Evolutionary conservation across 2,113 vertebrate species (phyloP).

Genomic region (Amblyornis subalaris): DNA sequence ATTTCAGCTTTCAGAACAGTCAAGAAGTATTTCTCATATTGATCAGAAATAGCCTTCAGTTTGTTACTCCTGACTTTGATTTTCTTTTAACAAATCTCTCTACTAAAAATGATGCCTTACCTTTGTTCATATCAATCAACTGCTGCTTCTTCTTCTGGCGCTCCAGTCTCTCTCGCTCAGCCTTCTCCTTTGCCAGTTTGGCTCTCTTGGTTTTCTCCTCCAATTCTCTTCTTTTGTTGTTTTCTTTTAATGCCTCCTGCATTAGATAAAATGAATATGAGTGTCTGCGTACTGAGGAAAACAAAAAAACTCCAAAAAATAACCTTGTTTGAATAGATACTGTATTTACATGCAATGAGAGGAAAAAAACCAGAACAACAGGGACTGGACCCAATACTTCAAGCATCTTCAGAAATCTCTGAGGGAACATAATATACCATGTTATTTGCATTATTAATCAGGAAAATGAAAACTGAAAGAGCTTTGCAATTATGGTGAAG

Average conservation of each 20-base stretch:
- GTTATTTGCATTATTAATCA: not conserved
- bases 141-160: slow-evolving; percentile 96
- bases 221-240: slow-evolving; percentile 92
- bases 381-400: not conserved
- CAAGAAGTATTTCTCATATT: not conserved
- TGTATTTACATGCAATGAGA: accelerated
- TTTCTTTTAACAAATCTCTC: not conserved
- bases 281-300: not conserved
- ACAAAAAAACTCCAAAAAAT: not conserved
- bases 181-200: slow-evolving; percentile 96
- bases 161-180: slow-evolving; percentile 91
- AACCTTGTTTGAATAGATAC: not conserved
- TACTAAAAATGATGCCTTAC: slow-evolving; percentile 63
- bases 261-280: not conserved
- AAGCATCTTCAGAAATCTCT: not conserved
- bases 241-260: slow-evolving; percentile 94
- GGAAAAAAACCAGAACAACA: accelerated
- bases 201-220: slow-evolving; percentile 96
- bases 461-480: not conserved
- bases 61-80: not conserved
- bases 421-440: not conserved
- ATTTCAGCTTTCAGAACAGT: not conserved
- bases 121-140: slow-evolving; percentile 98
- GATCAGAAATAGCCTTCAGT: not conserved
- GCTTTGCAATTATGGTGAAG: not conserved